Evolutionary conservation across 2,797 vertebrate genomes (phyloP).

Genomic region (Falco rusticolus): DNA sequence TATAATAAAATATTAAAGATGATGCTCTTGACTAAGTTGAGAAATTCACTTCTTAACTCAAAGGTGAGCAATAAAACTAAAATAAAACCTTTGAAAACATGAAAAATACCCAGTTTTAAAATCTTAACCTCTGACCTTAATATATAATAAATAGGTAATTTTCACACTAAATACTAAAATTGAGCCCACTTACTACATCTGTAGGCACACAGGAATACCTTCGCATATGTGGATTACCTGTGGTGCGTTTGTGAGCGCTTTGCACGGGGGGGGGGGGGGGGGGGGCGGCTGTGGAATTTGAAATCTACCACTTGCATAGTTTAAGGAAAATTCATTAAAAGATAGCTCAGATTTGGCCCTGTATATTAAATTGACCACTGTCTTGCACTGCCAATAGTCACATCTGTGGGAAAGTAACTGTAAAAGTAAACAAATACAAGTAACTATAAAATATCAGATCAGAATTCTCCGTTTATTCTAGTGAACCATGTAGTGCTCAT

Average conservation of each 20-base stretch:
- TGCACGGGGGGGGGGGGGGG: background rate
- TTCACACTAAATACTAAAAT: background rate
- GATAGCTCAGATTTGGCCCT: background rate
- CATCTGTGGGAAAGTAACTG: background rate
- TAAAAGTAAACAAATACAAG: constrained; percentile 23
- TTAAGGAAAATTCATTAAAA: background rate
- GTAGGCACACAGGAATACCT: background rate
- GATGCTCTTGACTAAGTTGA: background rate
- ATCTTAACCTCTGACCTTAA: background rate
- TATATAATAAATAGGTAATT: background rate
- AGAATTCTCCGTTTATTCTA: background rate
- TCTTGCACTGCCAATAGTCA: background rate
- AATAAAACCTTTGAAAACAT: background rate
- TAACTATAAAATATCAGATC: background rate
- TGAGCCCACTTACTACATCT: background rate
- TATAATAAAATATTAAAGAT: background rate
- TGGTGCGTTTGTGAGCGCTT: background rate
- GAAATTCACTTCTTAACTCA: background rate
- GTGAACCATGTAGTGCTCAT: background rate
- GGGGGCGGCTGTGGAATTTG: background rate
- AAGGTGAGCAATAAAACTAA: background rate
- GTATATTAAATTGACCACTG: background rate
- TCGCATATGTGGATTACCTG: background rate
- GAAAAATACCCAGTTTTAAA: background rate
- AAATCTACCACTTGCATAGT: background rate